phyloP scores from a whole-genome alignment of 1,140 invertebrate species.

The silkworm (Bombyx mori) region ASM3026992v2 NC_085113.1:10252501-10253000 shows the following conservation, averaged over 20 bases:
- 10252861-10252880: conserved; percentile 4
- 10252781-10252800: conserved; percentile 6
- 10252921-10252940: conserved; percentile 6
- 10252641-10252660: background rate
- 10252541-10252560: conserved; percentile 11
- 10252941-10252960: background rate
- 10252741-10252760: background rate
- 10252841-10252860: conserved; percentile 7
- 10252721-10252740: background rate
- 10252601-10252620: conserved; percentile 21
- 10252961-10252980: background rate
- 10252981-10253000: background rate
- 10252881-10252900: conserved; percentile 5
- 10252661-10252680: background rate
- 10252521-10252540: conserved; percentile 7
- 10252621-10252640: conserved; percentile 10
- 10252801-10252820: conserved; percentile 3
- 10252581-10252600: conserved; percentile 15
- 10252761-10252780: background rate
- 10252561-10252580: conserved; percentile 18
- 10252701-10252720: background rate
- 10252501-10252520: conserved; percentile 7
- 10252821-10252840: conserved; percentile 1
- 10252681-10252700: background rate
- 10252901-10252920: conserved; percentile 7